A percentile compares a stretch with the other conserved stretches of the same genome.
Conservation (phyloP, 2,888 invertebrate species). For the Sturmia bella region DNA sequence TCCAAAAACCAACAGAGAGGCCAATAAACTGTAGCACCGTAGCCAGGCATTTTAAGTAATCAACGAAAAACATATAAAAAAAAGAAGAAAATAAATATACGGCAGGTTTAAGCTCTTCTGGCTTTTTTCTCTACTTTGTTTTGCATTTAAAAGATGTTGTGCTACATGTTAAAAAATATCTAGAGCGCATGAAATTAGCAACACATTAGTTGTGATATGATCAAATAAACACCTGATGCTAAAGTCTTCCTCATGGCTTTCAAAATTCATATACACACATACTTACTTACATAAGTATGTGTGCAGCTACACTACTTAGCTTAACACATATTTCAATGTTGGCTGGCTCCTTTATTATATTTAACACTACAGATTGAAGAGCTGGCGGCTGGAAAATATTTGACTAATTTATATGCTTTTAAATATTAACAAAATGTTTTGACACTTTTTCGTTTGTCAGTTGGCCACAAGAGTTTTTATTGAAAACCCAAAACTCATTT, state of each 20-base stretch:
- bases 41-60: conserved; percentile 38
- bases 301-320: not conserved
- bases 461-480: conserved; percentile 14
- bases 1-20: conserved; percentile 31
- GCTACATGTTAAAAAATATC: conserved; percentile 43
- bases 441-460: conserved; percentile 71
- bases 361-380: conserved; percentile 50
- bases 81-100: not conserved
- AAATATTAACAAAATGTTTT: conserved; percentile 77
- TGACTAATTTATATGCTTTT: conserved; percentile 76
- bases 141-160: conserved; percentile 12
- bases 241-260: conserved; percentile 6
- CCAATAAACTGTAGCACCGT: conserved; percentile 56
- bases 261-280: not conserved
- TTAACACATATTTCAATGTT: no score
- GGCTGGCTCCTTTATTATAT: conserved; percentile 8
- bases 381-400: conserved; percentile 65
- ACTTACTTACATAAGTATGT: not conserved
- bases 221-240: conserved; percentile 68
- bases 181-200: conserved; percentile 69
- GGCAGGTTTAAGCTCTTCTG: conserved; percentile 34
- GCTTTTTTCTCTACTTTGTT: not conserved
- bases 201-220: conserved; percentile 65
- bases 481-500: not conserved
- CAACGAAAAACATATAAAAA: conserved; percentile 2